Percentiles rank a stretch among this genome's conserved stretches.
These are phyloP conservation scores for Protobothrops mucrosquamatus DNA, from an alignment of 2,113 vertebrate species.

Conservation along the genomic window DNA sequence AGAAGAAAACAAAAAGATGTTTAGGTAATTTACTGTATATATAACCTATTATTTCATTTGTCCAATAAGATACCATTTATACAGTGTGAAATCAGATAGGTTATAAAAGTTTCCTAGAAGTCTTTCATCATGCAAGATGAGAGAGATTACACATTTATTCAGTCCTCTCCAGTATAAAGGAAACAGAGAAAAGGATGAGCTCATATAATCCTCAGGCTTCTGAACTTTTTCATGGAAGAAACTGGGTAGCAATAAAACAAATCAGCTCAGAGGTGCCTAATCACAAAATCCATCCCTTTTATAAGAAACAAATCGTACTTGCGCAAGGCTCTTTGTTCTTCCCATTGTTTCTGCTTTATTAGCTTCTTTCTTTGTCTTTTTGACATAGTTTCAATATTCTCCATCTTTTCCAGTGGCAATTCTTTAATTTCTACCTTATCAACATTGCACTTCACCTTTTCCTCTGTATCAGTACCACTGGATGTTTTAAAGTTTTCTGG, in stretches of 20 bases:
- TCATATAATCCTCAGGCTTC: background rate
- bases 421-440: slow-evolving; percentile 18
- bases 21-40: background rate
- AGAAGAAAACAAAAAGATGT: background rate
- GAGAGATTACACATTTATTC: background rate
- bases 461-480: slow-evolving; percentile 40
- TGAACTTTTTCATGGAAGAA: background rate
- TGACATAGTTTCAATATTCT: slow-evolving; percentile 69
- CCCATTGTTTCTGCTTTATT: slow-evolving; percentile 90
- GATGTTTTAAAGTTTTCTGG: slow-evolving; percentile 10
- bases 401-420: slow-evolving; percentile 8
- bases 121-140: background rate
- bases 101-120: background rate
- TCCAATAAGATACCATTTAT: background rate
- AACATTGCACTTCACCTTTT: slow-evolving; percentile 22
- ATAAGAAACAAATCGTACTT: slow-evolving; percentile 74
- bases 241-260: background rate
- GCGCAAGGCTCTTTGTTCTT: slow-evolving; percentile 86
- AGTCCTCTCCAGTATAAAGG: background rate
- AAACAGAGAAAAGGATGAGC: background rate
- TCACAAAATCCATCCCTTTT: background rate
- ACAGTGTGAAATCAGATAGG: background rate
- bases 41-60: background rate
- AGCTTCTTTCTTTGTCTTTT: slow-evolving; percentile 90
- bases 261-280: background rate